Conservation (phyloP, 2,113 vertebrate genomes). For the Megalops atlanticus region DNA sequence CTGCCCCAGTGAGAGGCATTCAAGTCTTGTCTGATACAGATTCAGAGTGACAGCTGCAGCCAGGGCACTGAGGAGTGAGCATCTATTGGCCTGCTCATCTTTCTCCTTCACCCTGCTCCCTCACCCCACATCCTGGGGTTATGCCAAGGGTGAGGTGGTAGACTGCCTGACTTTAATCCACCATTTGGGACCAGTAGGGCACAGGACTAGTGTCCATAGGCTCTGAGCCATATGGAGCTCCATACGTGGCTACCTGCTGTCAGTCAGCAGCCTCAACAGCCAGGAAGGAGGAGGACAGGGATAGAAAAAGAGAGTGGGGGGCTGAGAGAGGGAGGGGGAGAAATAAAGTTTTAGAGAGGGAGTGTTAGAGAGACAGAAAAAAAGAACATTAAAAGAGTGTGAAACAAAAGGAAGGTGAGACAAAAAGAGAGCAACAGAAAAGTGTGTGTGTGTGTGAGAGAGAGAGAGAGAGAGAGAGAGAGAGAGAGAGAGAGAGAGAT, state of each 20-base stretch:
- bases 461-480: conserved; percentile 6
- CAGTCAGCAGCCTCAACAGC: conserved; percentile 21
- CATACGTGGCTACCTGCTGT: conserved; percentile 39
- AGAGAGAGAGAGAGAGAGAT: conserved; percentile 15
- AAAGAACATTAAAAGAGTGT: not conserved
- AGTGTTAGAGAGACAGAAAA: not conserved
- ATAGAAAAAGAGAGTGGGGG: not conserved
- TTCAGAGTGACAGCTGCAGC: conserved; percentile 50
- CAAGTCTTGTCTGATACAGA: conserved; percentile 54
- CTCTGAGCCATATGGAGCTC: conserved; percentile 55
- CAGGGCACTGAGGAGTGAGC: conserved; percentile 60
- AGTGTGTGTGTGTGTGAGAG: no score
- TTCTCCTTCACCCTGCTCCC: not conserved
- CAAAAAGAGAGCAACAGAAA: not conserved
- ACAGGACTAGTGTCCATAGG: conserved; percentile 40
- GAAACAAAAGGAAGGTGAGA: not conserved
- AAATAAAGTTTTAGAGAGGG: no score
- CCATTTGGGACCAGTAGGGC: conserved; percentile 53
- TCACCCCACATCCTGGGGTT: conserved; percentile 12
- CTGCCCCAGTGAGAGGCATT: conserved; percentile 30
- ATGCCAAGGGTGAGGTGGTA: conserved; percentile 45
- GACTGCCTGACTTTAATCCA: conserved; percentile 33
- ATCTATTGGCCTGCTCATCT: conserved; percentile 40
- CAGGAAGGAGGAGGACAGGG: not conserved
- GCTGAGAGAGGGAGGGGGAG: not conserved